Evolutionary conservation across 2,888 invertebrate genomes (phyloP), one percentile per base, ranked within the genome.

Genomic region (Papilio protenor): DNA sequence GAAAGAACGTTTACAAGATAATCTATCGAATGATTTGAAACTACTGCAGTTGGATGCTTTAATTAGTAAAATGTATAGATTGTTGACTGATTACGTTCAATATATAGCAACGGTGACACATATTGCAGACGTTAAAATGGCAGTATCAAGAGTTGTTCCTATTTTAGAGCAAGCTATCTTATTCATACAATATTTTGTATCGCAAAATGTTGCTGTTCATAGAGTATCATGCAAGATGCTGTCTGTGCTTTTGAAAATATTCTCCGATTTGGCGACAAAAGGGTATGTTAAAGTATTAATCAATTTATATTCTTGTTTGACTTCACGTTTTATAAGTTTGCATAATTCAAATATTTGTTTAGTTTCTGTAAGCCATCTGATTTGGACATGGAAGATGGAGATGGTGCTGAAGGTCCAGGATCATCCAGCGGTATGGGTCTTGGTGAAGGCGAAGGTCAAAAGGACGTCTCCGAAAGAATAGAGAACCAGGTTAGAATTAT

Each of bases 281-380:
- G 95, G 95, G 95, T 95, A 83, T 97, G 95, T 96, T 47, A 49
- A 69, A 52, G 1, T n/a, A 12, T 23, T 66, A 18, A 23, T 40
- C 59, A 18, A 11, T 61, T 52, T 16, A 12, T 52, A 18, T 64
- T 33, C 8, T 27, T 11, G 10, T 33, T 27, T 55, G 21, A 12
- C 70, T 71, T 76, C 12, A 27, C 8, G 2, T n/a, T 49, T 47
- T 23, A 23, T 18, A 5, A 45, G 8, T 66, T 47, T 74, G 18
- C 61, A 75, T 75, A 71, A 49, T 66, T 57, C 69, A 12, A 27
- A 14, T 59, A 57, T 33, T 64, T 69, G 73, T 78, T 8, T 27
- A 99, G 99, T 21, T 99, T 99, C 91, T 99, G 99, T 87, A 96
- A 98, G 72, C 99, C 99, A 0, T 96, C 97, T 5, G 99, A 98